phyloP scores from a whole-genome alignment of 2,113 vertebrate genomes.

The Hymenochirus boettgeri region DNA sequence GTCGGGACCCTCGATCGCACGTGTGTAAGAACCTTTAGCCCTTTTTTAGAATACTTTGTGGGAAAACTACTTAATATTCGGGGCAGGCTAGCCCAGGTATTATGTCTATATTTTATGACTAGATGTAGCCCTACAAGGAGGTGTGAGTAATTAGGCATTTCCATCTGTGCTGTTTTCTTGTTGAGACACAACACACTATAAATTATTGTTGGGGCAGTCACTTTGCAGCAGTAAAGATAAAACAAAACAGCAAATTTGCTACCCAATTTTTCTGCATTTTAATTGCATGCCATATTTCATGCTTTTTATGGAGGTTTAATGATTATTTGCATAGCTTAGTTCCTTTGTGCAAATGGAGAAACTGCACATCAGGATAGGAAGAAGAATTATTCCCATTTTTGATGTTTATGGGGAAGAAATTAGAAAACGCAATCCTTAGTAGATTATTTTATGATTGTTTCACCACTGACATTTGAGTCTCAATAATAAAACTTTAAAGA shows the following conservation, averaged over 20 bases:
- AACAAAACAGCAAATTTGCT: conserved; percentile 40
- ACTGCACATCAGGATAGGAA: conserved; percentile 9
- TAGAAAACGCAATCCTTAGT: background rate
- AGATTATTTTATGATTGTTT: conserved; percentile 2
- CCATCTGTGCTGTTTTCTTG: conserved; percentile 38
- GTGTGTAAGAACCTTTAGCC: no score
- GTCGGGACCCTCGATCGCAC: no score
- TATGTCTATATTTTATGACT: conserved; percentile 32
- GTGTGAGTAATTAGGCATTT: conserved; percentile 30
- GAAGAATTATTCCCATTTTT: conserved; percentile 14
- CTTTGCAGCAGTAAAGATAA: conserved; percentile 41
- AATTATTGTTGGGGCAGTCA: conserved; percentile 35
- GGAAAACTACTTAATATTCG: conserved; percentile 21
- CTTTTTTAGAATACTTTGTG: no score
- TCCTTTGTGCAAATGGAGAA: background rate
- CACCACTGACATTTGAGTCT: background rate
- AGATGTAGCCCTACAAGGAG: conserved; percentile 7
- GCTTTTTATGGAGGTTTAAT: conserved; percentile 34
- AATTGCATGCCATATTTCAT: conserved; percentile 36
- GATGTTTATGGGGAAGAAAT: conserved; percentile 17
- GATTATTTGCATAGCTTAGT: conserved; percentile 29
- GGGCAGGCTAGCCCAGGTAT: conserved; percentile 18
- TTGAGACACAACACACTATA: conserved; percentile 34
- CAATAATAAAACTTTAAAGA: background rate
- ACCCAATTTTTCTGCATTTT: conserved; percentile 40